These are phyloP conservation scores for Podarcis raffonei DNA, from an alignment of 2,113 vertebrate genomes.

Conservation along the genomic window DNA sequence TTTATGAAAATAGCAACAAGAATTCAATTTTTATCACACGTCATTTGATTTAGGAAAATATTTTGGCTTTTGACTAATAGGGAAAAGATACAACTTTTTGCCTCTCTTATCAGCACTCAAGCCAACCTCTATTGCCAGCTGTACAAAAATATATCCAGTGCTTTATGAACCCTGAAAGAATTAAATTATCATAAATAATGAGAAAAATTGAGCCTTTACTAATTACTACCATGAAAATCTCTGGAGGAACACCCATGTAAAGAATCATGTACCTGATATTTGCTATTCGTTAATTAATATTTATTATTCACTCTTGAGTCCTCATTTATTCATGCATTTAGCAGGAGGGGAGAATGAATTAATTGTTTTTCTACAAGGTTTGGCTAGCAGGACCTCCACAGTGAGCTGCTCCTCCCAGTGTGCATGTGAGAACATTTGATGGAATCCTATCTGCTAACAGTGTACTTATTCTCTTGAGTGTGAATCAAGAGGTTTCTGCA, in stretches of 20 bases:
- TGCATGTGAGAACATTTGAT: not conserved
- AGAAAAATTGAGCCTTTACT: not conserved
- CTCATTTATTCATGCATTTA: not conserved
- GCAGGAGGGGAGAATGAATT: not conserved
- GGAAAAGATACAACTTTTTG: not conserved
- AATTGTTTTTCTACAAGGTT: not conserved
- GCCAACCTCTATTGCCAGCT: not conserved
- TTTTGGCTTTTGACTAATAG: not conserved
- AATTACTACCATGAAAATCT: conserved; percentile 3
- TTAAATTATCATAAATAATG: conserved; percentile 10
- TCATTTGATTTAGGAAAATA: not conserved
- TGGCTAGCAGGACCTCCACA: not conserved
- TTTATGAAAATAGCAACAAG: not conserved
- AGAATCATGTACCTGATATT: not conserved
- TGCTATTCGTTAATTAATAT: not conserved
- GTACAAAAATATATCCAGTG: not conserved
- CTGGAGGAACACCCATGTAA: not conserved
- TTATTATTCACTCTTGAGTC: not conserved
- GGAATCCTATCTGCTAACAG: not conserved
- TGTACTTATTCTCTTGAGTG: not conserved
- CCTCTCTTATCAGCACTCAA: not conserved
- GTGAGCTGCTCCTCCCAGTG: not conserved
- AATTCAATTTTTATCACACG: not conserved
- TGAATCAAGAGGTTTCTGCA: not conserved
- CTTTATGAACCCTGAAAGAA: not conserved